These are phyloP conservation scores for Lutjanus erythropterus DNA, from an alignment of 2,113 vertebrate genomes.

Conservation along the genomic window DNA sequence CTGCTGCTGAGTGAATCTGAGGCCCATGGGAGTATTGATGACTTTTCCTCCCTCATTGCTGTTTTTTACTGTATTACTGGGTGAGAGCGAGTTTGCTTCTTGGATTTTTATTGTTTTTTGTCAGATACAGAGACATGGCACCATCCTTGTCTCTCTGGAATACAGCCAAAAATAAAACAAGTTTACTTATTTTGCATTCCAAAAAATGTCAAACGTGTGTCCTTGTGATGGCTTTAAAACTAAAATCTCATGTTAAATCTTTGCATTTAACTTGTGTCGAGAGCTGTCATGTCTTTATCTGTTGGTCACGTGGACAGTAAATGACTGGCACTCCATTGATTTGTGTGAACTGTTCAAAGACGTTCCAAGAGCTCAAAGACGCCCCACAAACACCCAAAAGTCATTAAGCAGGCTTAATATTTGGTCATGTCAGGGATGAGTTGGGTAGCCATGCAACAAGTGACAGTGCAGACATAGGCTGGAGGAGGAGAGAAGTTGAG, in stretches of 20 bases:
- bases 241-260: not conserved
- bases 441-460: too few relatives aligned
- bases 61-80: not conserved
- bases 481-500: too few relatives aligned
- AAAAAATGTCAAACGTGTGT: not conserved
- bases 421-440: too few relatives aligned
- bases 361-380: too few relatives aligned
- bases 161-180: not conserved
- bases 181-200: not conserved
- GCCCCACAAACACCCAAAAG: too few relatives aligned
- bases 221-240: not conserved
- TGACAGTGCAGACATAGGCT: too few relatives aligned
- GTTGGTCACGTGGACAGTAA: not conserved
- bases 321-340: too few relatives aligned
- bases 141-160: not conserved
- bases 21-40: constrained; percentile 2
- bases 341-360: too few relatives aligned
- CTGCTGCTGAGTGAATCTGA: constrained; percentile 19
- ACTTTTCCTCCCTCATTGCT: not conserved
- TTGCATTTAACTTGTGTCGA: not conserved
- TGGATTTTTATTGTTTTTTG: constrained; percentile 1
- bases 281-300: not conserved
- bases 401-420: too few relatives aligned
- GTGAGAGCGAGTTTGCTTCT: not conserved
- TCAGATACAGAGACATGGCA: not conserved